These are phyloP conservation scores for Brachionus plicatilis DNA, from an alignment of 1,140 invertebrate species.

Conservation along the genomic window DNA sequence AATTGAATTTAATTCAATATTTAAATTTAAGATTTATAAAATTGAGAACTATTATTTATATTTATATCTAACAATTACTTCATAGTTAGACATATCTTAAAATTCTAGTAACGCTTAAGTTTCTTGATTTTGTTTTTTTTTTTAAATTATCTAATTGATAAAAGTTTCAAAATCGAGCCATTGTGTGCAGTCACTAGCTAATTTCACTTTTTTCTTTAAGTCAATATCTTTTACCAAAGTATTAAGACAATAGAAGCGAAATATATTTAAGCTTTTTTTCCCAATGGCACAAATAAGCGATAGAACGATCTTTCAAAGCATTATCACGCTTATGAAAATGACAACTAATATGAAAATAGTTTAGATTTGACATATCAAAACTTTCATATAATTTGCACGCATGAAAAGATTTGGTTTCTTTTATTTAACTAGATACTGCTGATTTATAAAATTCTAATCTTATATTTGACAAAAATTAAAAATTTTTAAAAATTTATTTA, in stretches of 20 bases:
- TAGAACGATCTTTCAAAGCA: not conserved
- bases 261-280: not conserved
- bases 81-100: not conserved
- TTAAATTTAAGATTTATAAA: not conserved
- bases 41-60: not conserved
- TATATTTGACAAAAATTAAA: not conserved
- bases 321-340: not conserved
- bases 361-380: not conserved
- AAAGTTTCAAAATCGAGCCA: not conserved
- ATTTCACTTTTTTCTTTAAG: not conserved
- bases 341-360: not conserved
- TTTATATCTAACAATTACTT: not conserved
- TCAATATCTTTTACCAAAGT: not conserved
- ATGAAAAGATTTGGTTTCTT: not conserved
- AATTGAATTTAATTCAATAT: constrained; percentile 32
- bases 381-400: not conserved
- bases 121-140: not conserved
- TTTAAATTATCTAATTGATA: not conserved
- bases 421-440: not conserved
- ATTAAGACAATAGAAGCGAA: not conserved
- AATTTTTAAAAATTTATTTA: not conserved
- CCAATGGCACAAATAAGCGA: not conserved
- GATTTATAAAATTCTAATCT: not conserved
- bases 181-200: not conserved
- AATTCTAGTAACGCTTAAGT: not conserved